A percentile compares a stretch with the other conserved stretches of the same genome.
These are phyloP conservation scores for Serinus canaria DNA, from an alignment of 2,113 vertebrate genomes.

Conservation along the genomic window DNA sequence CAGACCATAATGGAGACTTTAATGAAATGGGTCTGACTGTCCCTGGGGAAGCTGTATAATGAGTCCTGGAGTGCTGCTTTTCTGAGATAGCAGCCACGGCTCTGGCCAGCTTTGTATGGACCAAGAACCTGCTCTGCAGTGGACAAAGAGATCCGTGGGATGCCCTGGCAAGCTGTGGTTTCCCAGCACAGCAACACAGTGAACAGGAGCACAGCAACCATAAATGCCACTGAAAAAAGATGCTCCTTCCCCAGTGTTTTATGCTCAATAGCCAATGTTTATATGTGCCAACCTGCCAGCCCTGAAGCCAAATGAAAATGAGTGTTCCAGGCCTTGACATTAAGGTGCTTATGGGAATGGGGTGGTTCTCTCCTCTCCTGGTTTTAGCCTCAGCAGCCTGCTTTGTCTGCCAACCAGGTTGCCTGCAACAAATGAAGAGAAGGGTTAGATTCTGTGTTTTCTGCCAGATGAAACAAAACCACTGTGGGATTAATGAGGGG, in stretches of 20 bases:
- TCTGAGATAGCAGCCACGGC: background rate
- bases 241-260: background rate
- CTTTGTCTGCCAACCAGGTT: background rate
- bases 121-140: background rate
- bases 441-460: background rate
- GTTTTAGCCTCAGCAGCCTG: background rate
- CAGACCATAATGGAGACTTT: background rate
- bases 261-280: background rate
- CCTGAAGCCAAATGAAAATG: background rate
- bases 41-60: background rate
- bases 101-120: background rate
- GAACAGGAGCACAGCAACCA: background rate
- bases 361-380: background rate
- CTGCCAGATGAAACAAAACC: background rate
- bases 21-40: background rate
- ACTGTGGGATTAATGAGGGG: fast-evolving
- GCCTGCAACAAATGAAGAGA: background rate
- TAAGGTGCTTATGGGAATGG: background rate
- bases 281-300: background rate
- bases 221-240: background rate
- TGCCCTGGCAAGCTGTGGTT: background rate
- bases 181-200: fast-evolving
- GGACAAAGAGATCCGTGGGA: background rate
- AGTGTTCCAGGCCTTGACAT: background rate
- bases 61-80: background rate